Evolutionary conservation across 1,140 invertebrate species (phyloP).

Genomic region (Chironomus tepperi): DNA sequence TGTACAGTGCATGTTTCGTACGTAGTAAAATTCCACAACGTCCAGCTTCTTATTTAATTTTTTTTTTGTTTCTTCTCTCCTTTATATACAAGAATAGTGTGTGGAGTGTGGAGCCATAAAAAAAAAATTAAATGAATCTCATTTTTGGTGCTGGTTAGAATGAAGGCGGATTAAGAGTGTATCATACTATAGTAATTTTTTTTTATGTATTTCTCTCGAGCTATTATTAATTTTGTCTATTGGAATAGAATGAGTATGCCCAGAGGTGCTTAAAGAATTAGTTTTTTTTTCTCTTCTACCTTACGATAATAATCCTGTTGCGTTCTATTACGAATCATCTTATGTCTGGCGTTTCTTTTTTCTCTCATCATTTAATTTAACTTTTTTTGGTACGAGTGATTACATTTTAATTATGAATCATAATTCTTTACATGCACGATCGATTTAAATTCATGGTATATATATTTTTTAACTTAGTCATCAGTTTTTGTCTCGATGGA

Average conservation of each 20-base stretch:
- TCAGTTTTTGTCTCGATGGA: no score
- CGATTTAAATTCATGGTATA: no score
- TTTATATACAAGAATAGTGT: background rate
- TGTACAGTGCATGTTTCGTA: conserved; percentile 7
- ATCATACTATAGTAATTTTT: background rate
- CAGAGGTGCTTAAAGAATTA: background rate
- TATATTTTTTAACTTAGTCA: no score
- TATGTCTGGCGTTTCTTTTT: background rate
- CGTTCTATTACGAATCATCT: background rate
- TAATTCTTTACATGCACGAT: no score
- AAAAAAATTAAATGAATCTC: conserved; percentile 13
- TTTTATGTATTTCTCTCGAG: background rate
- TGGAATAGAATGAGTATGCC: background rate
- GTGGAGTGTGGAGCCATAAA: background rate
- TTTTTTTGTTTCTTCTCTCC: background rate
- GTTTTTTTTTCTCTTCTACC: background rate
- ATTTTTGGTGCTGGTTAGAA: background rate
- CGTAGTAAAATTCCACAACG: conserved; percentile 12
- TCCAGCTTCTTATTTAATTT: conserved; percentile 7
- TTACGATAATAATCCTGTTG: background rate
- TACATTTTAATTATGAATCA: no score
- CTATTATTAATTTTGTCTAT: conserved; percentile 10
- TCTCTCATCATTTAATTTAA: no score
- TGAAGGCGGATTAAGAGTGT: conserved; percentile 6
- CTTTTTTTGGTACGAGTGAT: no score